Evolutionary conservation across 2,888 invertebrate genomes (phyloP), one percentile per base, ranked within the genome.

Genomic region (Drosophila antonietae): DNA sequence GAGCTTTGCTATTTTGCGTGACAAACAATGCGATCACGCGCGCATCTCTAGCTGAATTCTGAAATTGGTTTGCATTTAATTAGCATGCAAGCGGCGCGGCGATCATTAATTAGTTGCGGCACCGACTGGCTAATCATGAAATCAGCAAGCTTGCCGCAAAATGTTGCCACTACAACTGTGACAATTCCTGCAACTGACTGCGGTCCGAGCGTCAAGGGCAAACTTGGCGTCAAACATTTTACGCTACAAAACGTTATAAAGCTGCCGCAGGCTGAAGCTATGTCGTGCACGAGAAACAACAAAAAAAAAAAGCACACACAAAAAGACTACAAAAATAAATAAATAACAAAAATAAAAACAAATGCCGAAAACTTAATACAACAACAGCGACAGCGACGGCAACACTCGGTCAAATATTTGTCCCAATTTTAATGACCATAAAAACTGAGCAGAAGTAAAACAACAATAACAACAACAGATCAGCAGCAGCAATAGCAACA

Each of bases 351-450:
- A 61, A 20, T 37, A 58, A 64, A 53, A 78, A 43, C 35, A 58
- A 62, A 52, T 46, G 47, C 77, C 57, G 56, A 73, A 71, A 71
- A 55, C 23, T 46, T 53, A 58, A 61, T 65, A 66, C 58, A 62
- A 70, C 73, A 53, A 31, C 51, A 51, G 59, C 47, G 60, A 35
- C 52, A 23, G 62, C 49, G 63, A 14, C 68, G 64, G 62, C 74
- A 75, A 69, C 73, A 83, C 64, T 75, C 81, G 80, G 72, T 81
- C 83, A 88, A 85, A 86, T 89, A 87, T 88, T 85, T 87, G 87
- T 89, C 87, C 87, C 90, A 87, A 89, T 89, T 87, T 87, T 89
- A 87, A 87, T 89, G 89, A 88, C 83, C 83, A 89, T 75, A 84
- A 84, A 86, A 80, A 78, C 61, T 65, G 51, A 61, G 55, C 68